Evolutionary conservation across 2,797 vertebrate genomes (phyloP).

Genomic region (Cygnus olor): DNA sequence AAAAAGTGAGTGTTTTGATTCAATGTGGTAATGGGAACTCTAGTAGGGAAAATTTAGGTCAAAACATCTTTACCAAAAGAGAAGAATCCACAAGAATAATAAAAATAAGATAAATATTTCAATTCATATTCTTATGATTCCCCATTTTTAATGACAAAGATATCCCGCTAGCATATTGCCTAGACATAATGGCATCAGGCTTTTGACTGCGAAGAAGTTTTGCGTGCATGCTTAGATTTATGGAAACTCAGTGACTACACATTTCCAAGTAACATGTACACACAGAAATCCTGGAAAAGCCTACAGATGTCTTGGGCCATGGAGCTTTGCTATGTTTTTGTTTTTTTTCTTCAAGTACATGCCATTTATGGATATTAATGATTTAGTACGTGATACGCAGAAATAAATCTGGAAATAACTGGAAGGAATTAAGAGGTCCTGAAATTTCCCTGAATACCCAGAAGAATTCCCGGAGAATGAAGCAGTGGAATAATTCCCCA

Average conservation of each 20-base stretch:
- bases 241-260: not conserved
- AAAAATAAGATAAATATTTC: not conserved
- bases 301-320: not conserved
- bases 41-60: not conserved
- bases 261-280: not conserved
- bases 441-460: conserved; percentile 5
- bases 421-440: not conserved
- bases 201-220: not conserved
- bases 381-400: not conserved
- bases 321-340: not conserved
- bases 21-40: not conserved
- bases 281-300: not conserved
- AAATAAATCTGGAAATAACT: conserved; percentile 20
- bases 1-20: not conserved
- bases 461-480: conserved; percentile 28
- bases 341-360: not conserved
- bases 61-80: not conserved
- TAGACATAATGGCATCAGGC: not conserved
- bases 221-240: not conserved
- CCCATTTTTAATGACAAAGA: not conserved
- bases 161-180: not conserved
- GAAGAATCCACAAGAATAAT: not conserved
- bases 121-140: not conserved
- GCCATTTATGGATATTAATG: not conserved
- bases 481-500: conserved; percentile 11